Conservation (phyloP, 2,797 vertebrate species). For the Ceryle rudis region DNA sequence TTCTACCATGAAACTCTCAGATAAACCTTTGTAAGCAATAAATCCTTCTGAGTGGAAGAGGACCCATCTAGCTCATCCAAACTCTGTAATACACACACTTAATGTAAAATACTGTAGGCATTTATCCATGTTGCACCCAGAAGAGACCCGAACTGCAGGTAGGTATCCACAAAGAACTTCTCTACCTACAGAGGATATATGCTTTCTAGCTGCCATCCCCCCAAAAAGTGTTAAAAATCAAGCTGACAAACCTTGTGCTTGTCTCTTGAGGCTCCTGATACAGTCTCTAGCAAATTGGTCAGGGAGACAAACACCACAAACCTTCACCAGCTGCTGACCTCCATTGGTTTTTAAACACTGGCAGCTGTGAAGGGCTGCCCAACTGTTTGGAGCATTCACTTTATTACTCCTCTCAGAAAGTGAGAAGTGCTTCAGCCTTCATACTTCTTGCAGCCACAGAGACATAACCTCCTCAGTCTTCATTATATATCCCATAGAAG, state of each 20-base stretch:
- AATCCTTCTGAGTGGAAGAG: background rate
- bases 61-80: background rate
- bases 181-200: background rate
- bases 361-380: background rate
- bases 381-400: background rate
- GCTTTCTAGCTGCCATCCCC: rapidly evolving
- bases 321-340: background rate
- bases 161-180: background rate
- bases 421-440: background rate
- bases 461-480: background rate
- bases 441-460: background rate
- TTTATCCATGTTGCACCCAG: background rate
- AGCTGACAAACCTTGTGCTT: background rate
- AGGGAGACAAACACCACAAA: background rate
- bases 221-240: background rate
- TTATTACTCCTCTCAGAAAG: background rate
- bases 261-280: background rate
- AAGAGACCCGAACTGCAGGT: background rate
- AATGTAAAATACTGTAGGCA: rapidly evolving
- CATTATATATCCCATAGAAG: rapidly evolving
- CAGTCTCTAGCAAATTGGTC: background rate
- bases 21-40: background rate
- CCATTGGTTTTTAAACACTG: background rate
- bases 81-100: background rate
- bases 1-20: background rate